A percentile compares a stretch with the other conserved stretches of the same genome.
phyloP scores from a whole-genome alignment of 2,797 vertebrate species.

The Cheirogaleus major region DNA sequence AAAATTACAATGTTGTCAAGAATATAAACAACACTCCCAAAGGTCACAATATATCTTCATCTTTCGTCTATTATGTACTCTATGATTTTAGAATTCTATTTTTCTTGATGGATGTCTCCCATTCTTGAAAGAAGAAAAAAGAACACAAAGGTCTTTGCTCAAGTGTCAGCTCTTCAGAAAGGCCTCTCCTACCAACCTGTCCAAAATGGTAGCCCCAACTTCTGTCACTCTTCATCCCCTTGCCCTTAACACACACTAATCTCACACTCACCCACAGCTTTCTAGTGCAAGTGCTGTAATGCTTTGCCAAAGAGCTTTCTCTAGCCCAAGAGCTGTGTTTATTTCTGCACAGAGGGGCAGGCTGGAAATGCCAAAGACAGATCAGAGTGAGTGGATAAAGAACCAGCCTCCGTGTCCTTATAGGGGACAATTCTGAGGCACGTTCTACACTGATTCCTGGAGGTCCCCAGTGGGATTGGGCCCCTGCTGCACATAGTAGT shows the following conservation, averaged over 20 bases:
- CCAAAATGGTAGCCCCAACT: background rate
- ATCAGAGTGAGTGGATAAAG: background rate
- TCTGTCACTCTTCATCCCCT: background rate
- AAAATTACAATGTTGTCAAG: background rate
- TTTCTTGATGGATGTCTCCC: background rate
- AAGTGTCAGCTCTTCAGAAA: background rate
- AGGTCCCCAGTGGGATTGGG: background rate
- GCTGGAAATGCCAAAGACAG: background rate
- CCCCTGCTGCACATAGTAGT: accelerated
- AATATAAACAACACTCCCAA: background rate
- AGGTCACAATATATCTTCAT: background rate
- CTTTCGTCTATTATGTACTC: background rate
- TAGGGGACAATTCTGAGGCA: background rate
- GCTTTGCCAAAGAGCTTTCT: background rate
- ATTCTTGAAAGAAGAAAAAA: background rate
- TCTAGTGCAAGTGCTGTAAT: background rate
- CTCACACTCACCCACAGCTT: background rate
- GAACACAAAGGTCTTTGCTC: background rate
- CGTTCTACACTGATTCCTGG: background rate
- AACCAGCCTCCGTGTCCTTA: background rate
- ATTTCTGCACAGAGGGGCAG: background rate
- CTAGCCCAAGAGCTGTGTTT: background rate
- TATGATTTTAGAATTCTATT: background rate
- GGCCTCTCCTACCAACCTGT: background rate
- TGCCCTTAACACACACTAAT: background rate